Evolutionary conservation across 1,140 invertebrate species (phyloP).

Genomic region (Cyrtorhinus lividipennis): DNA sequence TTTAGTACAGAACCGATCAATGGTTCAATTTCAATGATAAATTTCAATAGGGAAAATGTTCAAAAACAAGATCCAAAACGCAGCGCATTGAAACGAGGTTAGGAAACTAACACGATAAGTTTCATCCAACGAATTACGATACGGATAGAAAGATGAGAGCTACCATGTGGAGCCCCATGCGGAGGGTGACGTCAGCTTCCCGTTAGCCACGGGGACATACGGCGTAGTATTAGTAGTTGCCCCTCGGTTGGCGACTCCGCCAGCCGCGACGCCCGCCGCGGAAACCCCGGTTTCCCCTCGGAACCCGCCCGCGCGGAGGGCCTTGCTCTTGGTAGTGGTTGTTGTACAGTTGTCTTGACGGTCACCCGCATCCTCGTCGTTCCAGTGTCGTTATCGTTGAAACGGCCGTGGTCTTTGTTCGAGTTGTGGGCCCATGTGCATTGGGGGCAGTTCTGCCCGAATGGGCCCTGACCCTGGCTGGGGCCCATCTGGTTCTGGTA

Average conservation of each 20-base stretch:
- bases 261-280: background rate
- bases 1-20: no score
- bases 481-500: background rate
- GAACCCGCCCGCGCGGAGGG: background rate
- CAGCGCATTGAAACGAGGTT: no score
- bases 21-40: no score
- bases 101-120: no score
- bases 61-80: no score
- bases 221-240: background rate
- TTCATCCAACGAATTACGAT: no score
- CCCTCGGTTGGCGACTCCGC: background rate
- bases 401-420: background rate
- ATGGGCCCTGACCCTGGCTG: background rate
- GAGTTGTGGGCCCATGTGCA: background rate
- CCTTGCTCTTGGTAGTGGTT: background rate
- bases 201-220: no score
- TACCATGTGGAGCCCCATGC: no score
- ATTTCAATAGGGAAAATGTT: no score
- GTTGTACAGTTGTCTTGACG: background rate
- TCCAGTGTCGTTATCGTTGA: background rate
- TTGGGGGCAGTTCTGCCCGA: background rate
- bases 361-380: background rate
- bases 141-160: no score
- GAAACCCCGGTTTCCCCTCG: background rate
- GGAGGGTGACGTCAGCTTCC: no score